Conservation (phyloP, 2,113 vertebrate species). For the Microcebus murinus region DNA sequence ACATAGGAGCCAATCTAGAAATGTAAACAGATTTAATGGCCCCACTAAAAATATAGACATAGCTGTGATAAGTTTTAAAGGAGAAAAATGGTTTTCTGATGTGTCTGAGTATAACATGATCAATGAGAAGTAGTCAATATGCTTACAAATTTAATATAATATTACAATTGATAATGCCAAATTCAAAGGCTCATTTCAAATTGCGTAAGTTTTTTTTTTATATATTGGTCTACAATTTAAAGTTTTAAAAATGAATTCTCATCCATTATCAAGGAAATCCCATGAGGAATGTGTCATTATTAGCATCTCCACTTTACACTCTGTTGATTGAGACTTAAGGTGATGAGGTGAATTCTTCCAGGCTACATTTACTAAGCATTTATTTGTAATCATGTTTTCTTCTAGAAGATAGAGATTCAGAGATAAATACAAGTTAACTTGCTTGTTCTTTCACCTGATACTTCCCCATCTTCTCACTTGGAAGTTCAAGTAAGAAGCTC, state of each 20-base stretch:
- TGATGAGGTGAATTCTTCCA: not conserved
- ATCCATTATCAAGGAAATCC: not conserved
- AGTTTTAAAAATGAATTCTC: not conserved
- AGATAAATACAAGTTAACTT: not conserved
- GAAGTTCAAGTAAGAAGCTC: not conserved
- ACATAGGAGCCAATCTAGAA: not conserved
- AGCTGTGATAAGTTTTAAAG: not conserved
- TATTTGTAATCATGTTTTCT: not conserved
- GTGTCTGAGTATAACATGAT: not conserved
- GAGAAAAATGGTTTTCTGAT: not conserved
- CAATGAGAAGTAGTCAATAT: not conserved
- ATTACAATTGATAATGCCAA: not conserved
- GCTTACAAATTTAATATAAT: not conserved
- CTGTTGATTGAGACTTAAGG: not conserved
- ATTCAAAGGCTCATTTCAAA: not conserved
- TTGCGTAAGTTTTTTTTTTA: not conserved
- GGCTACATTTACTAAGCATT: not conserved
- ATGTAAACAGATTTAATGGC: not conserved
- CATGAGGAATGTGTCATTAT: not conserved
- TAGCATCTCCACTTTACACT: too few species aligned
- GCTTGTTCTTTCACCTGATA: not conserved
- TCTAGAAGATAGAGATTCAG: not conserved
- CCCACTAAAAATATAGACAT: not conserved
- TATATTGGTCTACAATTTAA: not conserved
- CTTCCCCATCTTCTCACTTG: not conserved